A percentile compares a stretch with the other conserved stretches of the same genome.
phyloP scores from a whole-genome alignment of 2,797 vertebrate genomes.

The Etheostoma perlongum region DNA sequence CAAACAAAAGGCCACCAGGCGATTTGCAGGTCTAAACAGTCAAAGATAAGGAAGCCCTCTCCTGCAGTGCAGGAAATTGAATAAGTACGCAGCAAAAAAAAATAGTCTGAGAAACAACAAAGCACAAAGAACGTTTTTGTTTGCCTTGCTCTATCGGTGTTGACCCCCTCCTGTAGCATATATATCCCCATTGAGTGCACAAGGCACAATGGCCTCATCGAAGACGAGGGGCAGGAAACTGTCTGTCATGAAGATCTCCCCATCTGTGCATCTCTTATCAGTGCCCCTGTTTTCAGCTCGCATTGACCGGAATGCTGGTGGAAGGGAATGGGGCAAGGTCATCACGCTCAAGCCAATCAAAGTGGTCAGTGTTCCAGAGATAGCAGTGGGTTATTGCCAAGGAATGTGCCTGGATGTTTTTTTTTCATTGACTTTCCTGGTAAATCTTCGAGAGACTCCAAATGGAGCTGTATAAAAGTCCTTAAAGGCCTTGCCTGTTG shows the following conservation, averaged over 20 bases:
- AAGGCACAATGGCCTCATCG: conserved; percentile 78
- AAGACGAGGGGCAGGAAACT: conserved; percentile 80
- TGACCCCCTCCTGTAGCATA: conserved; percentile 78
- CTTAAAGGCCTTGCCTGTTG: conserved; percentile 27
- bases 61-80: conserved; percentile 82
- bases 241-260: conserved; percentile 74
- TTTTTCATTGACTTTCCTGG: conserved; percentile 50
- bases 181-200: conserved; percentile 79
- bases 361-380: conserved; percentile 77
- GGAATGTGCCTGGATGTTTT: conserved; percentile 67
- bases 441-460: conserved; percentile 56
- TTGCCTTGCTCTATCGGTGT: conserved; percentile 77
- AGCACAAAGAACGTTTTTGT: conserved; percentile 83
- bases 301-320: conserved; percentile 75
- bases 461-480: conserved; percentile 32
- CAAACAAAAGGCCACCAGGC: conserved; percentile 83
- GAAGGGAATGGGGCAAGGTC: conserved; percentile 80
- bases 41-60: conserved; percentile 80
- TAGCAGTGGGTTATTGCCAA: conserved; percentile 69
- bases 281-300: conserved; percentile 72
- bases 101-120: conserved; percentile 66
- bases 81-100: conserved; percentile 68
- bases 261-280: conserved; percentile 76
- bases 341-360: conserved; percentile 79
- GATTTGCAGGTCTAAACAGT: conserved; percentile 84